Percentiles rank a stretch among this genome's conserved stretches.
Evolutionary conservation across 2,113 vertebrate genomes (phyloP).

Genomic region (Symphodus melops): DNA sequence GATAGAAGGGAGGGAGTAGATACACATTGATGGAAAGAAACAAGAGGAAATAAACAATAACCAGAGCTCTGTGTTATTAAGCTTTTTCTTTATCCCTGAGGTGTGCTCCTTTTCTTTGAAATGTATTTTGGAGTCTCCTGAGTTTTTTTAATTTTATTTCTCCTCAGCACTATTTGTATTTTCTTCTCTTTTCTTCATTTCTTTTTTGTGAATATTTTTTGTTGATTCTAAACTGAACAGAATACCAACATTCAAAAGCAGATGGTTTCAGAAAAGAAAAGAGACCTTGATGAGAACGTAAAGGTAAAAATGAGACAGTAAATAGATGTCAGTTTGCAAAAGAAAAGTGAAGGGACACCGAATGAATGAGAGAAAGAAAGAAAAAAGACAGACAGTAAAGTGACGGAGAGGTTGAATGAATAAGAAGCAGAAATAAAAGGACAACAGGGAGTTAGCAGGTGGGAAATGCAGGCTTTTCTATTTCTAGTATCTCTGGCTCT

Average conservation of each 20-base stretch:
- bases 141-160: constrained; percentile 12
- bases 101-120: constrained; percentile 2
- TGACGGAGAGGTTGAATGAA: constrained; percentile 2
- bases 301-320: constrained; percentile 15
- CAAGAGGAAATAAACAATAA: neutral
- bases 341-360: neutral
- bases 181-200: constrained; percentile 13
- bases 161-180: constrained; percentile 36
- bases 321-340: constrained; percentile 1
- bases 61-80: neutral
- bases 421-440: constrained; percentile 12
- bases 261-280: constrained; percentile 3
- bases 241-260: constrained; percentile 1
- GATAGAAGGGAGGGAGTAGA: neutral
- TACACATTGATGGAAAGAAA: no score
- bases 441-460: neutral
- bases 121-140: neutral
- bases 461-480: constrained; percentile 20
- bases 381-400: neutral
- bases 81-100: constrained; percentile 12
- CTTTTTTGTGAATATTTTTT: constrained; percentile 36
- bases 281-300: neutral
- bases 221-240: constrained; percentile 18
- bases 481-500: constrained; percentile 33
- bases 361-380: neutral